phyloP scores from a whole-genome alignment of 1,140 invertebrate species.

The Drosophila malerkotliana region DNA sequence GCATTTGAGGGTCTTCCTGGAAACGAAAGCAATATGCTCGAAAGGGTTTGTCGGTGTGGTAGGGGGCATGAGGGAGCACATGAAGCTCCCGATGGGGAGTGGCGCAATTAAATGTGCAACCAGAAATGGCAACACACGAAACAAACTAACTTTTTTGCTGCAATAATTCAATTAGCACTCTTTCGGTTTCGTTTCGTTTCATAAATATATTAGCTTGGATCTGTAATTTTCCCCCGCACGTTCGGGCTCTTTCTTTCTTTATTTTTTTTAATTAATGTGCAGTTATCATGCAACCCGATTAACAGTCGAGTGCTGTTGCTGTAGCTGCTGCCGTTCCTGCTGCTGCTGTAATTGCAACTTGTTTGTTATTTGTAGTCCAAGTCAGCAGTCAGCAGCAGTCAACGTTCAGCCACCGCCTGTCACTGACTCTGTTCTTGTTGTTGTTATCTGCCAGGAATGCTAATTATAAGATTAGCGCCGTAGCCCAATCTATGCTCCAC shows the following conservation, averaged over 20 bases:
- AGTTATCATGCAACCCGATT: conserved; percentile 81
- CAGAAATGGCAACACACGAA: conserved; percentile 53
- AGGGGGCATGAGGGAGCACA: not conserved
- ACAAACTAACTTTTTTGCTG: conserved; percentile 52
- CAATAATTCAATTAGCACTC: conserved; percentile 81
- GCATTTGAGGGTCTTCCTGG: conserved; percentile 79
- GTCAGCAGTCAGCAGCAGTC: conserved; percentile 33
- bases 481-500: conserved; percentile 51
- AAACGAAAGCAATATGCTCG: conserved; percentile 68
- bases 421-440: conserved; percentile 59
- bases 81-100: not conserved
- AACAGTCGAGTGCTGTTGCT: conserved; percentile 54
- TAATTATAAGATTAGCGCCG: conserved; percentile 80
- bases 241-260: conserved; percentile 34
- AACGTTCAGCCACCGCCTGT: conserved; percentile 26
- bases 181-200: conserved; percentile 72
- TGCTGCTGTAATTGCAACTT: conserved; percentile 69
- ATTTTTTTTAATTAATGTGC: conserved; percentile 78
- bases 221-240: conserved; percentile 37
- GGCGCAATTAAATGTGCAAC: conserved; percentile 68
- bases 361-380: conserved; percentile 79
- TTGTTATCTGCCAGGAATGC: conserved; percentile 81
- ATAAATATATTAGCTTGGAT: conserved; percentile 78
- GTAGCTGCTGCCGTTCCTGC: conserved; percentile 20
- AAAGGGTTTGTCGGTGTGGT: conserved; percentile 7